These are phyloP conservation scores for Catharus ustulatus DNA, from an alignment of 2,797 vertebrate genomes.

Conservation along the genomic window DNA sequence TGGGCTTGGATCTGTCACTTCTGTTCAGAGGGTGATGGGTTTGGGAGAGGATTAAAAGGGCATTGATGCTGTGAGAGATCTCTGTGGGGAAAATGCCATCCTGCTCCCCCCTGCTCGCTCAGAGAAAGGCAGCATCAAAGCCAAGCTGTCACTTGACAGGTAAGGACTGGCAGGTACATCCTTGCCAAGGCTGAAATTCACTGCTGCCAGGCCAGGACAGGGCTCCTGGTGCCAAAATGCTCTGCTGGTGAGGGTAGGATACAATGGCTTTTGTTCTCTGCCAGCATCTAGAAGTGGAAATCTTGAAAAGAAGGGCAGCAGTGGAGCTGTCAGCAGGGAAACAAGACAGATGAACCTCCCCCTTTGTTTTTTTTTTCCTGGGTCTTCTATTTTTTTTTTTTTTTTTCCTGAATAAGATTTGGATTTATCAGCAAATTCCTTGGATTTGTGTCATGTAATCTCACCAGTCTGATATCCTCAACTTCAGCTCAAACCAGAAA, in stretches of 20 bases:
- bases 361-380: too few relatives aligned
- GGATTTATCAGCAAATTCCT: not conserved
- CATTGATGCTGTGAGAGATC: not conserved
- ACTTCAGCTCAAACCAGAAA: not conserved
- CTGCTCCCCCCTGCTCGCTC: not conserved
- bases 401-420: not conserved
- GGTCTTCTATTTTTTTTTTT: not conserved
- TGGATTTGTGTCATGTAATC: not conserved
- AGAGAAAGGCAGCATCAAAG: not conserved
- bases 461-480: not conserved
- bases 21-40: not conserved
- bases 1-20: constrained; percentile 11
- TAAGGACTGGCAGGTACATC: constrained; percentile 4
- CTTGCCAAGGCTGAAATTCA: constrained; percentile 11
- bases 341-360: not conserved
- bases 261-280: not conserved
- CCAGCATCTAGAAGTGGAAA: not conserved
- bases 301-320: not conserved
- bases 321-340: not conserved
- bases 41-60: constrained; percentile 30
- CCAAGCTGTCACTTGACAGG: constrained; percentile 17
- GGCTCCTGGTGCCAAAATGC: not conserved
- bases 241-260: not conserved
- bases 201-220: constrained; percentile 8
- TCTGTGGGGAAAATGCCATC: not conserved